These are phyloP conservation scores for Stramonita haemastoma DNA, from an alignment of 2,888 invertebrate genomes.

Conservation along the genomic window DNA sequence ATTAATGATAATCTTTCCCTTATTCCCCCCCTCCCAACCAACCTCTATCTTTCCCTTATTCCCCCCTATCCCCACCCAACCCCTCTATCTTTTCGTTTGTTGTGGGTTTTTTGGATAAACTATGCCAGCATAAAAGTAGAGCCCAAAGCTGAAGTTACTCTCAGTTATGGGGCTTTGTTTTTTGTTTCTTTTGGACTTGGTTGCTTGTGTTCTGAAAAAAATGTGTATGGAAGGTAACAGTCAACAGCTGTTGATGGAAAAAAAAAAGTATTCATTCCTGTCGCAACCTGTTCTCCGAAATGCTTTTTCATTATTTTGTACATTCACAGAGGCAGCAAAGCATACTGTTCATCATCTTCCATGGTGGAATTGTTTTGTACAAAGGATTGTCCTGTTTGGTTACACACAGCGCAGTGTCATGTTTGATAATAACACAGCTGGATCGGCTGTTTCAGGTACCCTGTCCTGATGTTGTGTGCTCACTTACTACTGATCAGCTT, in stretches of 20 bases:
- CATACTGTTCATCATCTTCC: background rate
- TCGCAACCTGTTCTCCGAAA: background rate
- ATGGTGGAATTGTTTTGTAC: background rate
- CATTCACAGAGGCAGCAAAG: slow-evolving; percentile 21
- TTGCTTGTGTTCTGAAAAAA: background rate
- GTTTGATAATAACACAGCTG: background rate
- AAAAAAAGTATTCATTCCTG: slow-evolving; percentile 3
- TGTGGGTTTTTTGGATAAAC: background rate
- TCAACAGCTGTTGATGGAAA: background rate
- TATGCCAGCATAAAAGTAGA: background rate
- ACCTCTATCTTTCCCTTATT: too few species aligned
- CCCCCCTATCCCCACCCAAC: too few species aligned
- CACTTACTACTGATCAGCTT: too few species aligned
- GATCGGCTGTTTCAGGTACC: background rate
- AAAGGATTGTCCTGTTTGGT: background rate
- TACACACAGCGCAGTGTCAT: background rate
- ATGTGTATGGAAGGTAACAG: background rate
- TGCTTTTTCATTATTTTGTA: slow-evolving; percentile 1
- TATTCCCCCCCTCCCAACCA: too few species aligned
- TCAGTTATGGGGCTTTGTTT: background rate
- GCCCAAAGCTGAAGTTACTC: background rate
- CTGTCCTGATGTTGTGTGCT: background rate
- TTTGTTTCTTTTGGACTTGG: background rate
- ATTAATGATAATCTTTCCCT: too few species aligned
- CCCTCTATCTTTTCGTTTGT: too few species aligned